phyloP scores from a whole-genome alignment of 2,888 invertebrate genomes.

The Rugalucina vietnamica region DNA sequence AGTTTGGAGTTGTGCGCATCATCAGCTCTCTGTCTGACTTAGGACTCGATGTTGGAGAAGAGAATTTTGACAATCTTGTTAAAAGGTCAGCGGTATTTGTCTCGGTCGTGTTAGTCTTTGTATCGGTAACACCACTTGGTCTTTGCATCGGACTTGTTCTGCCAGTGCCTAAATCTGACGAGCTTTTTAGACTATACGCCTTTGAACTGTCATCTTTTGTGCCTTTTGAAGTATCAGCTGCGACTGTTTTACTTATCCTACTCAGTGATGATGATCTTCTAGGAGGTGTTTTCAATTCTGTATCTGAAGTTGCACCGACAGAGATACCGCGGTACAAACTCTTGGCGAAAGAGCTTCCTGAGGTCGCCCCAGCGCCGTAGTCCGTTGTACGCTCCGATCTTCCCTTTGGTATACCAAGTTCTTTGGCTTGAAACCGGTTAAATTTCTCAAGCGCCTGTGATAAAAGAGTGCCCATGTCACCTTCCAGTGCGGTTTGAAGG shows the following conservation, averaged over 20 bases:
- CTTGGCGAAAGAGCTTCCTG: not conserved
- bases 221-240: not conserved
- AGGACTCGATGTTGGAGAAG: not conserved
- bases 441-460: constrained; percentile 27
- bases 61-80: not conserved
- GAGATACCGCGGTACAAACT: not conserved
- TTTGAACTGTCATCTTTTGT: not conserved
- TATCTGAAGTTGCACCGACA: not conserved
- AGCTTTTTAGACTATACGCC: not conserved
- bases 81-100: too few relatives aligned
- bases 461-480: constrained; percentile 24
- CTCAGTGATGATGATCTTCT: not conserved
- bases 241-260: not conserved
- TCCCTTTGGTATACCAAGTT: constrained; percentile 43
- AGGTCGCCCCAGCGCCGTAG: not conserved
- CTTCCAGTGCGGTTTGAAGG: constrained; percentile 42
- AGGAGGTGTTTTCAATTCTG: not conserved
- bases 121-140: not conserved
- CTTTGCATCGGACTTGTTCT: not conserved
- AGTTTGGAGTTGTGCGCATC: not conserved
- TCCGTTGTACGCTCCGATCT: constrained; percentile 24
- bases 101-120: too few relatives aligned
- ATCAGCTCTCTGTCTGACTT: not conserved
- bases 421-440: constrained; percentile 2
- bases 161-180: not conserved